Evolutionary conservation across 2,888 invertebrate genomes (phyloP), one percentile per base, ranked within the genome.

Genomic region (Achlya flavicornis): DNA sequence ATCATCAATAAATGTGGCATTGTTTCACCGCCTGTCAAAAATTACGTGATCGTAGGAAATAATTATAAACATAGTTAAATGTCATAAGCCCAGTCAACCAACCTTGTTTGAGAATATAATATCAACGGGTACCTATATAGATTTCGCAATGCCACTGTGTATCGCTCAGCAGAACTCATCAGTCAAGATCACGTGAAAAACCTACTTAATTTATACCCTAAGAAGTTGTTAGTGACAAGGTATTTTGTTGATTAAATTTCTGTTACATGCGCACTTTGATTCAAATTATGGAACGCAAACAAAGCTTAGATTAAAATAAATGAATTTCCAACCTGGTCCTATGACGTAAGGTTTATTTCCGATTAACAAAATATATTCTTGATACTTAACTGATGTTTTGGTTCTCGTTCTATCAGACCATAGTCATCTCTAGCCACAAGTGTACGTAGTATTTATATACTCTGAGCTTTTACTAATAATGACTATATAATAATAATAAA

Each of bases 21-120:
- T 87, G 80, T 83, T 78, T 76, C 65, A 61, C 64, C 65, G 69
- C 62, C 65, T 71, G 69, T 66, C 71, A 75, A 81, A 83, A 78
- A 77, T 82, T 80, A 81, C 78, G 73, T 81, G 77, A 80, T 73
- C 73, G 62, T 70, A 81, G 79, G 78, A 80, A 86, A 82, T 78
- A 80, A 83, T 83, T 81, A 79, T 73, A 74, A 76, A 71, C 81
- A 73, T 80, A 76, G 73, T 74, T 78, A 80, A 83, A 81, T 81
- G 77, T 79, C 78, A 77, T 81, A 73, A 74, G 63, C 57, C 60
- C 64, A 57, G 57, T 65, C 57, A 58, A 63, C 33, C 63, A 72
- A 66, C 72, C 76, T 76, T 74, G 74, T 69, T 58, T 62, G 66
- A 67, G 61, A 63, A 65, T 65, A 48, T 68, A 61, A 70, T 70